Percentiles rank a stretch among this genome's conserved stretches.
These are phyloP conservation scores for Bhutanitis thaidina DNA, from an alignment of 2,888 invertebrate genomes.

Conservation along the genomic window DNA sequence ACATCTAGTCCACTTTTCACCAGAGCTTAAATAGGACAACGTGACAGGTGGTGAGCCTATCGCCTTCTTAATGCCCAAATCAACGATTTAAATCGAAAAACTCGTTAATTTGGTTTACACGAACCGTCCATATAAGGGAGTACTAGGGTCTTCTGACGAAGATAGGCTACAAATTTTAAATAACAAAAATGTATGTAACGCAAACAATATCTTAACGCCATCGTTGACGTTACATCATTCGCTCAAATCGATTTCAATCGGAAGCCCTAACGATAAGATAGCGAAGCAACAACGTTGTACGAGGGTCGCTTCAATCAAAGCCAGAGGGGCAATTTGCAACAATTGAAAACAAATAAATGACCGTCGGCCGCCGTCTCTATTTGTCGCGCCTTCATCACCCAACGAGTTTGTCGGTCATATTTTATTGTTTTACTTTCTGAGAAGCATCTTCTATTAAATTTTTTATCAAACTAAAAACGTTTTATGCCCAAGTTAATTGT, in stretches of 20 bases:
- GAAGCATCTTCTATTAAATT: constrained; percentile 16
- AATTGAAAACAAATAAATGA: constrained; percentile 68
- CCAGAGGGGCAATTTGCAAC: constrained; percentile 56
- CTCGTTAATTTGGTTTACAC: too few relatives aligned
- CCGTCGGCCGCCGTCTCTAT: constrained; percentile 38
- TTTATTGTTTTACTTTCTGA: constrained; percentile 22
- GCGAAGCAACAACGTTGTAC: constrained; percentile 46
- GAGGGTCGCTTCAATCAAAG: constrained; percentile 56
- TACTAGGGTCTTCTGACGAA: too few relatives aligned
- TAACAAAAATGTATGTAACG: too few relatives aligned
- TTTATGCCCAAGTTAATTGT: too few relatives aligned
- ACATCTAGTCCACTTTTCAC: too few relatives aligned
- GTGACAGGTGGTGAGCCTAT: too few relatives aligned
- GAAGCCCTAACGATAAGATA: constrained; percentile 38
- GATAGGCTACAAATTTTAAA: too few relatives aligned
- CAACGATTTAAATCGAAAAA: too few relatives aligned
- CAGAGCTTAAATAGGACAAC: too few relatives aligned
- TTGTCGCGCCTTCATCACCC: constrained; percentile 31
- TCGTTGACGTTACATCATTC: constrained; percentile 31
- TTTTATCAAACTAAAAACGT: too few relatives aligned
- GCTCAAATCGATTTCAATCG: constrained; percentile 28
- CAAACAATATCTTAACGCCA: background rate
- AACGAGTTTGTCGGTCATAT: constrained; percentile 15
- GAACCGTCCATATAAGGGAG: too few relatives aligned
- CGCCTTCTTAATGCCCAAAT: too few relatives aligned